A percentile compares a stretch with the other conserved stretches of the same genome.
These are phyloP conservation scores for Arbacia lixula DNA, from an alignment of 53 echinoderm and acorn worm genomes.

Conservation along the genomic window DNA sequence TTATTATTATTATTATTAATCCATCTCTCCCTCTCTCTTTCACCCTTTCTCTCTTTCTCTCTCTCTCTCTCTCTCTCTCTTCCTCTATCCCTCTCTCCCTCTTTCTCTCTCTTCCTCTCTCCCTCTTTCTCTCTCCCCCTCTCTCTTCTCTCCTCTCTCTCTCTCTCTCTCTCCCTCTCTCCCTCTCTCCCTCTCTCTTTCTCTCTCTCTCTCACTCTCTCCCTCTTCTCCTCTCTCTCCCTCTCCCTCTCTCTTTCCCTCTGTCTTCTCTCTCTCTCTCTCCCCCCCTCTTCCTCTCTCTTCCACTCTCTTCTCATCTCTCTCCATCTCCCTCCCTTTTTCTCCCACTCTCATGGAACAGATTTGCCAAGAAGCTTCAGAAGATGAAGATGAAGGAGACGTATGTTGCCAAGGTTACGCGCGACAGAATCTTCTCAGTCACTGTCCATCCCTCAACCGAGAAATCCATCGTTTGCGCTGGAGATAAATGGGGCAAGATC, in stretches of 20 bases:
- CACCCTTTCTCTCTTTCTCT: neutral
- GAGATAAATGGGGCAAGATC: slow-evolving; percentile 87
- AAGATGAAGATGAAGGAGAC: slow-evolving; percentile 61
- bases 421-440: slow-evolving; percentile 72
- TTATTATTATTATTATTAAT: too few species aligned
- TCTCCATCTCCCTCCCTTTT: neutral
- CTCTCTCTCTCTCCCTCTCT: neutral
- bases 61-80: neutral
- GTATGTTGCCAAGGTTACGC: slow-evolving; percentile 82
- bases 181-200: neutral
- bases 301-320: too few species aligned
- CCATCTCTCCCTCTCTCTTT: neutral
- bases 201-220: neutral
- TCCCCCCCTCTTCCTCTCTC: neutral
- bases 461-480: slow-evolving; percentile 71
- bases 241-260: neutral
- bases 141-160: too few species aligned
- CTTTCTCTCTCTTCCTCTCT: neutral
- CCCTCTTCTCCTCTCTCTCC: neutral
- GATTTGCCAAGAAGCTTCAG: slow-evolving; percentile 52
- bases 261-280: neutral
- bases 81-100: too few species aligned
- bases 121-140: too few species aligned
- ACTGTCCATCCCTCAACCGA: slow-evolving; percentile 73
- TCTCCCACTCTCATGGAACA: neutral